Conservation (phyloP, 2,888 invertebrate species). For the Parnassius orleans region DNA sequence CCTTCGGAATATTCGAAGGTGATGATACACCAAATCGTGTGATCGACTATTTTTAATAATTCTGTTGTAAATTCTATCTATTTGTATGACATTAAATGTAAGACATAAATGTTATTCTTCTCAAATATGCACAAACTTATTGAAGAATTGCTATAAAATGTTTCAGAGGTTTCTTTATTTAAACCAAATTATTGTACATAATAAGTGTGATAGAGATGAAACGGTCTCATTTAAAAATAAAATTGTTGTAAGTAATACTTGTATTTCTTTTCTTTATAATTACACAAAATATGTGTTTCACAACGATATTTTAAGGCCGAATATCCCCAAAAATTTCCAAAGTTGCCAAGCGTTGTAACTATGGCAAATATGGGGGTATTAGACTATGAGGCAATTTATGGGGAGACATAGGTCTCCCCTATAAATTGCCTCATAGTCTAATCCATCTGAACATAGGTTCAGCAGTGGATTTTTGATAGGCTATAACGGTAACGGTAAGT, state of each 20-base stretch:
- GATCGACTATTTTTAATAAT: slow-evolving; percentile 58
- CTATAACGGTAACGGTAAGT: no score
- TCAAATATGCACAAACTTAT: slow-evolving; percentile 79
- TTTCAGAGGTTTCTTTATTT: slow-evolving; percentile 77
- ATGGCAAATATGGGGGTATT: no score
- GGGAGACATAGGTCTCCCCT: no score
- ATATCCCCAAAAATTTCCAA: no score
- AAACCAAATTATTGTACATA: slow-evolving; percentile 77
- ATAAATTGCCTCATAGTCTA: no score
- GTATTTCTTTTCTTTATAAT: slow-evolving; percentile 9
- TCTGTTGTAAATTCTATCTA: slow-evolving; percentile 57
- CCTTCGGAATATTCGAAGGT: slow-evolving; percentile 45
- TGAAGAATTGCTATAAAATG: slow-evolving; percentile 70
- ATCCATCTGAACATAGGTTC: no score
- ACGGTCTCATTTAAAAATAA: slow-evolving; percentile 79
- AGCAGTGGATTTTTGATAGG: no score
- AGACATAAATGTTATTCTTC: slow-evolving; percentile 63
- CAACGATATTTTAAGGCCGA: no score
- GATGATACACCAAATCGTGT: slow-evolving; percentile 65
- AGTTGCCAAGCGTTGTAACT: no score
- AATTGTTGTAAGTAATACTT: slow-evolving; percentile 72
- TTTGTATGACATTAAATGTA: slow-evolving; percentile 67
- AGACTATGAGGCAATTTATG: no score
- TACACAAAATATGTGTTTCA: no score
- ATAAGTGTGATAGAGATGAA: slow-evolving; percentile 80